Conservation (phyloP, 2,888 invertebrate genomes). For the Aphidius colemani region DNA sequence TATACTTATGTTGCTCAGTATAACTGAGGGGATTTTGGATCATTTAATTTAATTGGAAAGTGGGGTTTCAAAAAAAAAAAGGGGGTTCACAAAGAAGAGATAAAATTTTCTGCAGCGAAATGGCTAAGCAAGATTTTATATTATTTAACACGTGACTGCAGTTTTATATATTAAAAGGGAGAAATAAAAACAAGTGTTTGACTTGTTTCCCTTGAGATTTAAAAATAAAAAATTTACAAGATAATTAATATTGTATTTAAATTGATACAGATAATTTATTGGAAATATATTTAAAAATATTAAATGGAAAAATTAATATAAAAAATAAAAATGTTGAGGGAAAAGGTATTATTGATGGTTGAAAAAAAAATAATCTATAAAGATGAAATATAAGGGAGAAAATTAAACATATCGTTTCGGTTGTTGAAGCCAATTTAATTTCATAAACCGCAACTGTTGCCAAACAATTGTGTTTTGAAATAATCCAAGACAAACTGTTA, state of each 20-base stretch:
- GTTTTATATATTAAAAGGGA: slow-evolving; percentile 27
- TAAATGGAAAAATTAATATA: no score
- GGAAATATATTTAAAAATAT: no score
- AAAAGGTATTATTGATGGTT: no score
- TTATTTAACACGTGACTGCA: slow-evolving; percentile 41
- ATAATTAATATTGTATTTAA: no score
- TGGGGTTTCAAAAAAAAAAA: slow-evolving; percentile 54
- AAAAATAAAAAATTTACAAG: no score
- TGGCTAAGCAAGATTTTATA: slow-evolving; percentile 42
- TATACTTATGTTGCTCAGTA: slow-evolving; percentile 41
- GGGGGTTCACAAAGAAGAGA: slow-evolving; percentile 55
- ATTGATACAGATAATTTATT: no score
- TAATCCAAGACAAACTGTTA: slow-evolving; percentile 53
- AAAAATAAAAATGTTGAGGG: no score
- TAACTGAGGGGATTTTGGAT: slow-evolving; percentile 56
- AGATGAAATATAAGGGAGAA: slow-evolving; percentile 23
- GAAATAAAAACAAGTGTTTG: slow-evolving; percentile 31
- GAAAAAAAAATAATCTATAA: no score
- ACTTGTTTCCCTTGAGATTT: no score
- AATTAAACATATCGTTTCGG: slow-evolving; percentile 45
- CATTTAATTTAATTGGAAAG: slow-evolving; percentile 57
- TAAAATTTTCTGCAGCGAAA: slow-evolving; percentile 49
- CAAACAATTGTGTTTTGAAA: slow-evolving; percentile 52
- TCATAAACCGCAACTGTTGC: slow-evolving; percentile 61
- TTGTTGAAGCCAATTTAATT: slow-evolving; percentile 55